Base-by-base conservation (phyloP, 64 coral and sea anemone genomes). In the Pocillopora verrucosa region DNA sequence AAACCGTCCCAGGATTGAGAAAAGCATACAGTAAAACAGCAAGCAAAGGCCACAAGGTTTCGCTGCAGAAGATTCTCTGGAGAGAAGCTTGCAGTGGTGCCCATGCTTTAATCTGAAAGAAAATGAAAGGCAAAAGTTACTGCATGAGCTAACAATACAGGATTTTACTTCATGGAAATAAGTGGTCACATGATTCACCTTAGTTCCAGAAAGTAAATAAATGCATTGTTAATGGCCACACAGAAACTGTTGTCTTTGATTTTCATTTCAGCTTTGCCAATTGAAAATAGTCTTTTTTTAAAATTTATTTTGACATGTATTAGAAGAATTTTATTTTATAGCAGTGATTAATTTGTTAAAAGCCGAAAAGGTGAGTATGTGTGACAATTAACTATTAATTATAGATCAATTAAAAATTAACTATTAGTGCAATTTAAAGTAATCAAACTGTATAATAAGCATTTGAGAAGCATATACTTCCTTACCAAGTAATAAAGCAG, bases 111-210 rank as follows among this genome's bases (percentile, higher is more conserved):
- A 98, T 98, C 95, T 98, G 95, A 94, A 98, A 98, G 59, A 65
- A 90, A 98, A 98, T 67, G 63, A 94, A 92, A 98, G 88, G 92
- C 84, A 98, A 67, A 89, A 79, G 88, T 98, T 94, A 98, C 95
- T 98, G 92, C 94, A 89, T 78, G 79, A 84, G 68, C 73, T 63
- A 69, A 77, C 25, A 74, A 73, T n/a, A 30, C 38, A 67, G 12
- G 35, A 63, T 10, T 63, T 57, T 90, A 73, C 58, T 92, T 76
- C 89, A 84, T 72, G 60, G 78, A 84, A 91, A 24, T 37, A 90
- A 79, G 26, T 20, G 72, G 10, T 90, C 20, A 16, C 13, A 34
- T 34, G 9, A n/a, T 57, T 20, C 62, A 80, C 58, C 65, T 36
- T 70, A 35, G 34, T 82, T 74, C 78, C 91, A 59, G 22, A 72